phyloP scores from a whole-genome alignment of 2,888 invertebrate species.

The Oeneis ivallda region DNA sequence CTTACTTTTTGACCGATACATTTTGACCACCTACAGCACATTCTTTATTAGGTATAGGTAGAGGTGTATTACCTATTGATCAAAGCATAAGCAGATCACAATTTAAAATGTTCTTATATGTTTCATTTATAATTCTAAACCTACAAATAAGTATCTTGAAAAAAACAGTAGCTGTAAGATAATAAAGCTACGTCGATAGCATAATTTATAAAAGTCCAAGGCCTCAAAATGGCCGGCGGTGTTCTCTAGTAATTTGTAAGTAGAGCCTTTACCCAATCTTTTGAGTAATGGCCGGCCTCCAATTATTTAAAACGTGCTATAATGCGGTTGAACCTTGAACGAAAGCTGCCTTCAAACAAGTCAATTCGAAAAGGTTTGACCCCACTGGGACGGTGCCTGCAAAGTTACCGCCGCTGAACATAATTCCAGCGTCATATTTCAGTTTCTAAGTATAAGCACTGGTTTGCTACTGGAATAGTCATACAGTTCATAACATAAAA shows the following conservation, averaged over 20 bases:
- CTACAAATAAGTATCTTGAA: background rate
- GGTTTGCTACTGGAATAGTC: too few relatives aligned
- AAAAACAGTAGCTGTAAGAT: conserved; percentile 30
- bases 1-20: too few relatives aligned
- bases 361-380: background rate
- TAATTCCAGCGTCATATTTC: too few relatives aligned
- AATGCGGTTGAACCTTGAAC: conserved; percentile 36
- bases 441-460: too few relatives aligned
- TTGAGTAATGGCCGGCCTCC: conserved; percentile 41
- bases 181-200: conserved; percentile 22
- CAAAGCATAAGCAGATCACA: too few relatives aligned
- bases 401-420: too few relatives aligned
- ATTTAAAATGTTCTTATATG: too few relatives aligned
- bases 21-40: too few relatives aligned
- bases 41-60: too few relatives aligned
- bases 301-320: conserved; percentile 43
- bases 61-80: too few relatives aligned
- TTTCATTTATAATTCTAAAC: background rate
- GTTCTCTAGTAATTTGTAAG: conserved; percentile 40
- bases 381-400: conserved; percentile 1
- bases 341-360: conserved; percentile 29
- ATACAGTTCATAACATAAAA: too few relatives aligned
- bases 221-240: conserved; percentile 34
- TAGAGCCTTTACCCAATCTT: conserved; percentile 39
- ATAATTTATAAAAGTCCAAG: conserved; percentile 29